Evolutionary conservation across 2,888 invertebrate genomes (phyloP).

Genomic region (Poecilus cupreus): DNA sequence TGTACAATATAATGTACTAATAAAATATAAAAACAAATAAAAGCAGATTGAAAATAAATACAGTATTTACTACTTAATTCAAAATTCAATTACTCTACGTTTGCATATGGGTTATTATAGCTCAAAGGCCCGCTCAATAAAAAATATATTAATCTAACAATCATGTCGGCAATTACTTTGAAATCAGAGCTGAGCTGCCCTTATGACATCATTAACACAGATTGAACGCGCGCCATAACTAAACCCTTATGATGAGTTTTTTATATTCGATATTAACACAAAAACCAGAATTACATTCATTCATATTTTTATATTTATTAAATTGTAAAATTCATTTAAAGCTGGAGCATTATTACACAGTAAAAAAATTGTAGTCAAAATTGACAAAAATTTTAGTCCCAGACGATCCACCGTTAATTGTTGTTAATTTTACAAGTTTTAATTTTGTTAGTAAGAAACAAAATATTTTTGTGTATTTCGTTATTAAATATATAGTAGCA

Average conservation of each 20-base stretch:
- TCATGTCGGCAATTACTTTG: slow-evolving; percentile 54
- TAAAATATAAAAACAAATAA: slow-evolving; percentile 44
- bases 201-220: slow-evolving; percentile 53
- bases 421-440: too few species aligned
- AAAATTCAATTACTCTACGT: slow-evolving; percentile 51
- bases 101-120: slow-evolving; percentile 51
- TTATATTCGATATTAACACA: slow-evolving; percentile 30
- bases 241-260: slow-evolving; percentile 35
- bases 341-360: not conserved
- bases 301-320: slow-evolving; percentile 19
- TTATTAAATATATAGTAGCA: too few species aligned
- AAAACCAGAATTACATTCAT: slow-evolving; percentile 23
- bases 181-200: slow-evolving; percentile 50
- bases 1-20: slow-evolving; percentile 47
- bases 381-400: too few species aligned
- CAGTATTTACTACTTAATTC: slow-evolving; percentile 36
- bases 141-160: slow-evolving; percentile 56
- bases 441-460: too few species aligned
- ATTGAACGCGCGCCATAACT: slow-evolving; percentile 46
- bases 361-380: too few species aligned
- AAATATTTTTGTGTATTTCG: too few species aligned
- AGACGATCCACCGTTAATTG: too few species aligned
- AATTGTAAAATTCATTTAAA: slow-evolving; percentile 22
- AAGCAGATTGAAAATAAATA: slow-evolving; percentile 38
- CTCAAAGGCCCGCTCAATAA: slow-evolving; percentile 41